Evolutionary conservation across 2,797 vertebrate species (phyloP), one percentile per base, ranked within the genome.

Genomic region (Lagorchestes hirsutus): DNA sequence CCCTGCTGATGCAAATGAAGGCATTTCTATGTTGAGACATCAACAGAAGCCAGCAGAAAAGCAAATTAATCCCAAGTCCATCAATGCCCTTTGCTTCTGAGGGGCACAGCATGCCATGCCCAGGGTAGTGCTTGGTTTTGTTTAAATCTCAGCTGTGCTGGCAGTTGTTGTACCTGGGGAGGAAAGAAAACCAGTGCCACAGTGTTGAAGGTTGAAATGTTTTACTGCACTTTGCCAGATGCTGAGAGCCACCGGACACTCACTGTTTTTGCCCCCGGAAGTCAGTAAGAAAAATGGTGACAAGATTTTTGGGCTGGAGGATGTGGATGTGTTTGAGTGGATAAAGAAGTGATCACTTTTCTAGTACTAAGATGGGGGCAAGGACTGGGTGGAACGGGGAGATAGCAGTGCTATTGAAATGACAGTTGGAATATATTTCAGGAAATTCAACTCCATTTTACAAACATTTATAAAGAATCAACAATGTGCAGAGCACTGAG

Each of bases 1-100:
- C 52, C 74, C 74, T 46, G 56, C 96, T 96, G 98, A 97, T 98
- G 97, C 97, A 98, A 97, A 98, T 96, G 95, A 90, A 97, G 95
- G 96, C 97, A 97, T 98, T 98, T 97, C 96, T 98, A 98, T 96
- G 97, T 90, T 95, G 97, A 98, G 97, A 96, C 96, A 96, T 93
- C 93, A 95, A 96, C 93, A 96, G 96, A 94, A 98, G 96, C 95
- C 97, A 96, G 95, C 91, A 46, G 97, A 95, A 59, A 98, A 98
- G 96, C 96, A 97, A 97, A 95, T 91, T 98, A 98, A 98, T 97
- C 97, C 95, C 82, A 92, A 92, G 95, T 93, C 93, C 82, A 54
- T 92, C 98, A 95, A 95, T 96, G 94, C 93, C 95, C 96, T 18
- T 40, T 95, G 52, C 97, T 97, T 96, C 94, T 55, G 13, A 8